phyloP scores from a whole-genome alignment of 2,113 vertebrate genomes.

The Solea senegalensis region DNA sequence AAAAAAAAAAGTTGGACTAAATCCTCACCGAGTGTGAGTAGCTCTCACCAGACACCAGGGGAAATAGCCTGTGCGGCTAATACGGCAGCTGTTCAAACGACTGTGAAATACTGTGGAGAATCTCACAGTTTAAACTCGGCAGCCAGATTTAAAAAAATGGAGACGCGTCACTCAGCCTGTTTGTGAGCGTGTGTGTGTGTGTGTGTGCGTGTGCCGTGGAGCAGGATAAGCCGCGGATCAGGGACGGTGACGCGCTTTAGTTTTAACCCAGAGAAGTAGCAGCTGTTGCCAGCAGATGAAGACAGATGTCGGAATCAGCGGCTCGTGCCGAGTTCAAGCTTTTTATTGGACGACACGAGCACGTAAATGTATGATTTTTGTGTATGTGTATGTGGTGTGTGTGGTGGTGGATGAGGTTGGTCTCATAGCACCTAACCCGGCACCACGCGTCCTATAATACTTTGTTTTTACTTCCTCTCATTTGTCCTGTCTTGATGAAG shows the following conservation, averaged over 20 bases:
- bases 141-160: conserved; percentile 12
- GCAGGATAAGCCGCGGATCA: conserved; percentile 18
- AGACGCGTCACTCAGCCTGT: background rate
- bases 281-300: conserved; percentile 16
- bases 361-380: background rate
- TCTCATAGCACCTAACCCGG: too few species aligned
- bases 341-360: conserved; percentile 1
- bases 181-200: too few species aligned
- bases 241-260: background rate
- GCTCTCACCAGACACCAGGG: conserved; percentile 35
- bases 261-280: conserved; percentile 3
- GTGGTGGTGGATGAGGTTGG: too few species aligned
- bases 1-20: conserved; percentile 19
- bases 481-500: background rate
- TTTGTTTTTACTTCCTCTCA: background rate
- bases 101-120: conserved; percentile 26
- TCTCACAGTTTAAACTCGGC: conserved; percentile 22
- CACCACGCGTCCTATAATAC: too few species aligned
- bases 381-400: too few species aligned
- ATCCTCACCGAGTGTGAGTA: conserved; percentile 34
- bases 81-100: conserved; percentile 38
- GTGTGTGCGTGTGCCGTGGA: background rate
- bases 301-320: conserved; percentile 14
- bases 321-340: background rate
- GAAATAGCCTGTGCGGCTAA: conserved; percentile 27